These are phyloP conservation scores for Pipistrellus kuhlii DNA, from an alignment of 2,797 vertebrate genomes.

Conservation along the genomic window DNA sequence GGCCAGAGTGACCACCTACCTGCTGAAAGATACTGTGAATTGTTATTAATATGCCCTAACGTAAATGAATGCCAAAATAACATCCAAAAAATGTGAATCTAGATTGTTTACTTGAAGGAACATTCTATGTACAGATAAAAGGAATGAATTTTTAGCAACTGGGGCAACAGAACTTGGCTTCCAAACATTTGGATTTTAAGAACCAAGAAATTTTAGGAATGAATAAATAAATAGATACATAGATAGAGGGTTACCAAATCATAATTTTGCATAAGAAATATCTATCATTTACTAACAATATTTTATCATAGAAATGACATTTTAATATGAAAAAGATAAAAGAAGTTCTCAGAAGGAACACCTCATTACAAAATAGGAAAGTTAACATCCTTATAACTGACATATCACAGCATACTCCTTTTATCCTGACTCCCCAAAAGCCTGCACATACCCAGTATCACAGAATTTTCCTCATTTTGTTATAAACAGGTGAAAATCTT, in stretches of 20 bases:
- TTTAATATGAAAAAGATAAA: constrained; percentile 10
- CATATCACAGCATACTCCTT: not conserved
- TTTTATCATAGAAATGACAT: constrained; percentile 13
- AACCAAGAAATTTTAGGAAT: not conserved
- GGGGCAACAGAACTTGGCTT: not conserved
- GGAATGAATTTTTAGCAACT: not conserved
- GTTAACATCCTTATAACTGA: not conserved
- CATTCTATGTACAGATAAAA: constrained; percentile 24
- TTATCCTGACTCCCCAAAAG: not conserved
- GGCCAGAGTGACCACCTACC: not conserved
- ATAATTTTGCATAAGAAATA: constrained; percentile 13
- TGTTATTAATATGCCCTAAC: not conserved
- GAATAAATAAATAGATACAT: not conserved
- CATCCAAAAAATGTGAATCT: not conserved
- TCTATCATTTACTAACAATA: not conserved
- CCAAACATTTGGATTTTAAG: not conserved
- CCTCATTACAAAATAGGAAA: not conserved
- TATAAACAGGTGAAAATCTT: not conserved
- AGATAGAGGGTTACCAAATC: not conserved
- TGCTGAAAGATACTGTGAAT: constrained; percentile 7
- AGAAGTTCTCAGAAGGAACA: not conserved
- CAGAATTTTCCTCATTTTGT: not conserved
- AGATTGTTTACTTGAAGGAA: not conserved
- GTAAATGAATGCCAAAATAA: constrained; percentile 44
- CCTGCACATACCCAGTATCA: not conserved